Conservation (phyloP, 2,888 invertebrate genomes). For the Pyrgus malvae region DNA sequence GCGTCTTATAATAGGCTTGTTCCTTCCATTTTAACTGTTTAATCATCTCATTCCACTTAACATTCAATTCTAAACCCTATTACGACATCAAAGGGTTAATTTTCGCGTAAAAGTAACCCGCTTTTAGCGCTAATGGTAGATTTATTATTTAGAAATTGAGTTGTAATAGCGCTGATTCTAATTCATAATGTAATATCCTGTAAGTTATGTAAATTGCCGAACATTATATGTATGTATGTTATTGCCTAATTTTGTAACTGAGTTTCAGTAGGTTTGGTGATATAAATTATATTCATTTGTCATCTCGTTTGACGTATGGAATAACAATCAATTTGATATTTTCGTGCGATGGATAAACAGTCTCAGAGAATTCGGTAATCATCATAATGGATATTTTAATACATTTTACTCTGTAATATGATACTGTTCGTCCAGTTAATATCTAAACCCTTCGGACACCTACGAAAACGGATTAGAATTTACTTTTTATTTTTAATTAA, state of each 20-base stretch:
- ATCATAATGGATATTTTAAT: too few relatives aligned
- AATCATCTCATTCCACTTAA: slow-evolving; percentile 3
- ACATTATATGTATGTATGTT: neutral
- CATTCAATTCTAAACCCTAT: neutral
- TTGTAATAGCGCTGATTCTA: slow-evolving; percentile 5
- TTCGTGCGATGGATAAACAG: too few relatives aligned
- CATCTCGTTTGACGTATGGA: too few relatives aligned
- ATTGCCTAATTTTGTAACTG: neutral
- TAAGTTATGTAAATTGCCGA: neutral
- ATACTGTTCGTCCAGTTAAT: too few relatives aligned
- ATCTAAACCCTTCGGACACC: too few relatives aligned
- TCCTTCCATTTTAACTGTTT: slow-evolving; percentile 20
- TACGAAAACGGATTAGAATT: too few relatives aligned
- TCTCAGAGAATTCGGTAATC: too few relatives aligned
- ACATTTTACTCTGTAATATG: too few relatives aligned
- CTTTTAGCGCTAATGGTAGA: neutral
- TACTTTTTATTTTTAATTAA: too few relatives aligned
- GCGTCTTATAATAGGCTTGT: slow-evolving; percentile 20
- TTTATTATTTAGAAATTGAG: slow-evolving; percentile 15
- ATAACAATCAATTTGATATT: too few relatives aligned
- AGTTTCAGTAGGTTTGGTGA: too few relatives aligned
- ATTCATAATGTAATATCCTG: slow-evolving; percentile 4
- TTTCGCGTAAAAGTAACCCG: neutral
- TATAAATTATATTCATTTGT: too few relatives aligned
- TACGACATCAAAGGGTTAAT: neutral